A percentile compares a stretch with the other conserved stretches of the same genome.
Evolutionary conservation across 2,113 vertebrate genomes (phyloP).

Genomic region (Chaetorhynchus papuensis): DNA sequence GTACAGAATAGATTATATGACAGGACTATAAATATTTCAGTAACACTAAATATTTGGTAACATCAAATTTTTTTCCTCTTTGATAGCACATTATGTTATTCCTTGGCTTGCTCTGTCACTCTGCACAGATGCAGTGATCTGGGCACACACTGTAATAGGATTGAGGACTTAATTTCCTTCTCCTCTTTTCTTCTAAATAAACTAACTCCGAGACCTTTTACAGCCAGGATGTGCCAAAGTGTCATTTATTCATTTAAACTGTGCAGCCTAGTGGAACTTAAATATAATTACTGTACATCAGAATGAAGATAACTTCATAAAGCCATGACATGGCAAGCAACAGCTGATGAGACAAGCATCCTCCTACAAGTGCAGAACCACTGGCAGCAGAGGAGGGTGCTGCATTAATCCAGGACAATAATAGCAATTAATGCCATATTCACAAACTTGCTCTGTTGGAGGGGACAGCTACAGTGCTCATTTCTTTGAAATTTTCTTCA

Average conservation of each 20-base stretch:
- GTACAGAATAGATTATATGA: not conserved
- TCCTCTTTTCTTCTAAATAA: not conserved
- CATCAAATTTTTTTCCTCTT: not conserved
- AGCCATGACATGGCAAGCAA: not conserved
- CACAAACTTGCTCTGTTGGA: not conserved
- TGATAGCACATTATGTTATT: not conserved
- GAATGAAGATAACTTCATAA: not conserved
- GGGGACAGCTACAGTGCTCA: not conserved
- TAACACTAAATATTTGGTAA: not conserved
- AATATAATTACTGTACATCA: not conserved
- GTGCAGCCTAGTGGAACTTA: not conserved
- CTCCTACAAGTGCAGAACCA: not conserved
- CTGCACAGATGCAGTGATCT: not conserved
- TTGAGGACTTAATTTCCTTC: not conserved
- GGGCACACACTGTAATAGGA: not conserved
- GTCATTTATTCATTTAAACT: not conserved
- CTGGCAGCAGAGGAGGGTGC: not conserved
- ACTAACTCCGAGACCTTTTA: not conserved
- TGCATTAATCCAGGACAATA: not conserved
- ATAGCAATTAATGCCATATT: not conserved
- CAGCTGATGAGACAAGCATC: not conserved
- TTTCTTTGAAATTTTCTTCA: not conserved
- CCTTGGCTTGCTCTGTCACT: not conserved
- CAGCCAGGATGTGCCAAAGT: not conserved
- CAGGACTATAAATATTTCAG: not conserved